phyloP scores from a whole-genome alignment of 2,888 invertebrate genomes.

The Dryomyza anilis region DNA sequence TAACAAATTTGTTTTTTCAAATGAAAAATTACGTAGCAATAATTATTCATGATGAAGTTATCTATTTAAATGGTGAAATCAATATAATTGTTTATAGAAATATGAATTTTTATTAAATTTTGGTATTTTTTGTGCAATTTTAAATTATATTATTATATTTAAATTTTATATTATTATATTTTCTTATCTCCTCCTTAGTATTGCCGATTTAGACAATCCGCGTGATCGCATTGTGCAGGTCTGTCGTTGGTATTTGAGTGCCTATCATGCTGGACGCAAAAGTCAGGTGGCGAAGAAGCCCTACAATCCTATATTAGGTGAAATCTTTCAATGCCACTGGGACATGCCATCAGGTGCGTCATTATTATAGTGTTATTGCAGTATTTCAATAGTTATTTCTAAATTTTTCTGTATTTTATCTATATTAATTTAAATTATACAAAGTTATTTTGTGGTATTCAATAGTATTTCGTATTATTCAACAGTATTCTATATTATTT shows the following conservation, averaged over 20 bases:
- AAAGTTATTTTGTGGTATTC: too few species aligned
- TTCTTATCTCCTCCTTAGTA: slow-evolving; percentile 70
- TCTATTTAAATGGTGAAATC: neutral
- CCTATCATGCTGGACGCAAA: slow-evolving; percentile 98
- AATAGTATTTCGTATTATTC: too few species aligned
- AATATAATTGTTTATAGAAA: neutral
- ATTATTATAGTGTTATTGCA: neutral
- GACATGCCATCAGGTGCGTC: slow-evolving; percentile 65
- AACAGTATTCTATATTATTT: too few species aligned
- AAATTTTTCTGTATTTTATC: neutral
- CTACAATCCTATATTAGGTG: slow-evolving; percentile 97
- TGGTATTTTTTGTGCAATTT: neutral
- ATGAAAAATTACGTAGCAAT: too few species aligned
- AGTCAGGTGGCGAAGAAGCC: slow-evolving; percentile 98
- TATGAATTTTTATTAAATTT: slow-evolving; percentile 2
- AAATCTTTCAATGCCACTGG: slow-evolving; percentile 91
- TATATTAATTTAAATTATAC: too few species aligned
- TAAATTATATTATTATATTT: too few species aligned
- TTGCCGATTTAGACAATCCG: slow-evolving; percentile 85
- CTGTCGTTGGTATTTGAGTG: slow-evolving; percentile 95
- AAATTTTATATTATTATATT: too few species aligned
- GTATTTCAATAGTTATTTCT: neutral
- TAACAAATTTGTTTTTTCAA: too few species aligned
- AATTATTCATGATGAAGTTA: too few species aligned
- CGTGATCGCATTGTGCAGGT: slow-evolving; percentile 92